Conservation (phyloP, 2,888 invertebrate species). For the Mimachlamys varia region DNA sequence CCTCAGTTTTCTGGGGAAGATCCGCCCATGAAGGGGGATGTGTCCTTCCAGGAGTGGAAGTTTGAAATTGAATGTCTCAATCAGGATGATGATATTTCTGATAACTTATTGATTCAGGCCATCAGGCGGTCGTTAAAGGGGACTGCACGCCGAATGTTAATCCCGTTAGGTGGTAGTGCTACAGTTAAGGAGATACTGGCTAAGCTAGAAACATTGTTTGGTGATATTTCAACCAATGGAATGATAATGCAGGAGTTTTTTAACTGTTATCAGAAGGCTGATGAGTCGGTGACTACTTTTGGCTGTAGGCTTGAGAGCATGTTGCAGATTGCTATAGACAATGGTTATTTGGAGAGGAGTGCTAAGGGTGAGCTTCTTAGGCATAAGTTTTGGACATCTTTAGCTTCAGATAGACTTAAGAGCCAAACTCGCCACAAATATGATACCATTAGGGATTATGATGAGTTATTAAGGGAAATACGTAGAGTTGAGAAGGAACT, state of each 20-base stretch:
- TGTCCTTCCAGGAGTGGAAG: not conserved
- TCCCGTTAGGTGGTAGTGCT: conserved; percentile 25
- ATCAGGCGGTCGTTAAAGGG: conserved; percentile 37
- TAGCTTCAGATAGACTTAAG: conserved; percentile 38
- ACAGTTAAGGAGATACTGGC: too few species aligned
- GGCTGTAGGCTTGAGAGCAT: conserved; percentile 46
- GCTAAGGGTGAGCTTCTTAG: conserved; percentile 47
- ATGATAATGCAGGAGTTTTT: conserved; percentile 46
- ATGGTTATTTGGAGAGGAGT: conserved; percentile 28
- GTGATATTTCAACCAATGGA: conserved; percentile 38
- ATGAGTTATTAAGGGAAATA: conserved; percentile 38
- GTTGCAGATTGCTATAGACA: conserved; percentile 37
- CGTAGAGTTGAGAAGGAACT: conserved; percentile 37
- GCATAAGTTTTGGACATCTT: conserved; percentile 47
- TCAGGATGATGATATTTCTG: not conserved
- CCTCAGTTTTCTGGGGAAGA: conserved; percentile 38
- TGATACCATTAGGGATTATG: conserved; percentile 41
- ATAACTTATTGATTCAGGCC: conserved; percentile 37
- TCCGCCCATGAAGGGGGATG: conserved; percentile 26
- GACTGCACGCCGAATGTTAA: conserved; percentile 26
- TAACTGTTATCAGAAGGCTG: conserved; percentile 38
- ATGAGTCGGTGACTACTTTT: conserved; percentile 46
- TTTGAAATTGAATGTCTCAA: conserved; percentile 25
- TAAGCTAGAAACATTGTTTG: conserved; percentile 2
- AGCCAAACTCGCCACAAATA: too few species aligned